Base-by-base conservation (phyloP, 2,888 invertebrate species). In the Ochlodes sylvanus region DNA sequence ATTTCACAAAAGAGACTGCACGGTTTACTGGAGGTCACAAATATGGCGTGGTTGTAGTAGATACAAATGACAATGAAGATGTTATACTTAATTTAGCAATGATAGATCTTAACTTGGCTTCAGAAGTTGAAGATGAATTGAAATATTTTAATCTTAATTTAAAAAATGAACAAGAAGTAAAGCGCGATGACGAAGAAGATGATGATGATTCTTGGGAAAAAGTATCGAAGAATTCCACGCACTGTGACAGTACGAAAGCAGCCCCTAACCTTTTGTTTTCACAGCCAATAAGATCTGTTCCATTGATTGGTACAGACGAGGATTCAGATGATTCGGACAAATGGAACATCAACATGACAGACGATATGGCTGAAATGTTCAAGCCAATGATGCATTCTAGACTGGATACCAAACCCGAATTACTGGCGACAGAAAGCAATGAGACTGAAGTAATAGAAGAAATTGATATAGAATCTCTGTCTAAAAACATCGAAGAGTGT, bases 31-130 rank as follows among this genome's bases (percentile, higher is more conserved):
- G 79, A 7, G 93, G 92, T 1, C 77, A 88, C 58, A 94, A 92
- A 76, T 95, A 94, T 79, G 89, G 88, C 0, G 84, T 95, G 1
- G 78, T 88, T 17, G 73, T 95, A 14, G 83, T 94, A 60, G 94
- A 95, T 71, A 93, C 93, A 1, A 86, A 83, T 60, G 76, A 78
- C 0, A 80, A 85, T 2, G 75, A 85, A 50, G 90, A 93, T 71
- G 61, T 92, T 3, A 72, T 94, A 5, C 83, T 95, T n/a, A 94
- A 95, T 74, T 80, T 89, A 69, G 72, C 88, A 50, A 81, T 95
- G 78, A 77, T 94, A 5, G 92, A 94, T 62, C 81, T 89, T 5
- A 94, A 94, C 74, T 83, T 94, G 65, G 95, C 94, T 7, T 71
- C 79, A 52, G 79, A 77, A 63, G 80, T 82, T 38, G 75, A 79